Conservation (phyloP, 1,140 invertebrate species). For the Sipha flava region DNA sequence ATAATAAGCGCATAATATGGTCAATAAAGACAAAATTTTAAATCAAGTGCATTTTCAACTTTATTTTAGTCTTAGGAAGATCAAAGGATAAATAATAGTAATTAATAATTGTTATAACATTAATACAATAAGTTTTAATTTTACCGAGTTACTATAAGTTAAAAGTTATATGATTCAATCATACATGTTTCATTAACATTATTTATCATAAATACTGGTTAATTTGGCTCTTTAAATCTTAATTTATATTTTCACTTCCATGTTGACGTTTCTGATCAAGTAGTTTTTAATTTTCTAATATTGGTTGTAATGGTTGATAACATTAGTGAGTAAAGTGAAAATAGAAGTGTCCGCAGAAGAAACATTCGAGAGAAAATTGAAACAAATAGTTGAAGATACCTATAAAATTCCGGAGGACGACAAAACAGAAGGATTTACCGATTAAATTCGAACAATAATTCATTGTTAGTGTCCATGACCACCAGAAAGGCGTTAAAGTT, state of each 20-base stretch:
- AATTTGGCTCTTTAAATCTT: not conserved
- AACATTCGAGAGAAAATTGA: not conserved
- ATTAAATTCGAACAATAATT: not conserved
- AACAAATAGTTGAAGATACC: not conserved
- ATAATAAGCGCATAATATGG: not conserved
- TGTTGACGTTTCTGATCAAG: not conserved
- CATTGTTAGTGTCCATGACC: not conserved
- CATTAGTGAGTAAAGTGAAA: not conserved
- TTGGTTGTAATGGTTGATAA: not conserved
- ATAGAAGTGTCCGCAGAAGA: not conserved
- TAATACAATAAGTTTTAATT: too few species aligned
- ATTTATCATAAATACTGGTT: not conserved
- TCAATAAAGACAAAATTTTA: not conserved
- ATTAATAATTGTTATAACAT: too few species aligned
- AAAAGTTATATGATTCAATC: too few species aligned
- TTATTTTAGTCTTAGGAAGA: too few species aligned
- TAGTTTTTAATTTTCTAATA: not conserved
- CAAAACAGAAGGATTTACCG: not conserved
- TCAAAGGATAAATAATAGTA: too few species aligned
- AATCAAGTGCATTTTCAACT: not conserved
- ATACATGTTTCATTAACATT: not conserved
- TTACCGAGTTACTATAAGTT: too few species aligned
- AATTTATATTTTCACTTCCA: not conserved
- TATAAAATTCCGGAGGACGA: not conserved
- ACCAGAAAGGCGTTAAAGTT: not conserved